A percentile compares a stretch with the other conserved stretches of the same genome.
Conservation (phyloP, 1,140 invertebrate genomes). For the Charaxes varanes region DNA sequence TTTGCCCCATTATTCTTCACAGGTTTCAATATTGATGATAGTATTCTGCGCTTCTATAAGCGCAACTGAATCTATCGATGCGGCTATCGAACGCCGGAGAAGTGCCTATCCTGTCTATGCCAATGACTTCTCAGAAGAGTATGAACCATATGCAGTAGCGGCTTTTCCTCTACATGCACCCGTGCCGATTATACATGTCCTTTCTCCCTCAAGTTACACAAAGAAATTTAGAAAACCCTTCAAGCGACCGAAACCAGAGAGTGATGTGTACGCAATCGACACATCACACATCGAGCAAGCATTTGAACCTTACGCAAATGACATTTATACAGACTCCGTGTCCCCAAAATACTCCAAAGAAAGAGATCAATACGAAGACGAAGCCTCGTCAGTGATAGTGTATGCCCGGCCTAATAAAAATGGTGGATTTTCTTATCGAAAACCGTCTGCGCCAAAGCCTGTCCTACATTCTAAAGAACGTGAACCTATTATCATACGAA, state of each 20-base stretch:
- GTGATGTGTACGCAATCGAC: slow-evolving; percentile 16
- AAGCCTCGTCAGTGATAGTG: slow-evolving; percentile 25
- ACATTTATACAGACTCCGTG: slow-evolving; percentile 9
- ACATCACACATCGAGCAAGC: slow-evolving; percentile 19
- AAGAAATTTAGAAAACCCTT: slow-evolving; percentile 8
- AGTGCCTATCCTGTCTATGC: slow-evolving; percentile 28
- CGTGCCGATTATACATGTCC: slow-evolving; percentile 36
- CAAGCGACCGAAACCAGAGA: slow-evolving; percentile 11
- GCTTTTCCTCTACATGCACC: slow-evolving; percentile 44
- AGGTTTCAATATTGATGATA: slow-evolving; percentile 34
- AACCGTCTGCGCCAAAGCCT: slow-evolving; percentile 11
- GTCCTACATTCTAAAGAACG: neutral
- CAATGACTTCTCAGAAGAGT: slow-evolving; percentile 29
- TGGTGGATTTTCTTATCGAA: slow-evolving; percentile 45
- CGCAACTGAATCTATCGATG: slow-evolving; percentile 18
- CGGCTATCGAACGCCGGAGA: slow-evolving; percentile 23
- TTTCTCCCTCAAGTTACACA: slow-evolving; percentile 17
- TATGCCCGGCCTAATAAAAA: slow-evolving; percentile 42
- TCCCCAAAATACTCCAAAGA: slow-evolving; percentile 11
- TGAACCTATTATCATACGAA: slow-evolving; percentile 42
- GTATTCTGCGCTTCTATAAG: slow-evolving; percentile 10
- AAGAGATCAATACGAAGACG: slow-evolving; percentile 18
- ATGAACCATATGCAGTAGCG: slow-evolving; percentile 40
- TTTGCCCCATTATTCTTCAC: slow-evolving; percentile 8
- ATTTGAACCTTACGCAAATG: slow-evolving; percentile 13